Percentiles rank a stretch among this genome's conserved stretches.
phyloP scores from a whole-genome alignment of 2,888 invertebrate species.

The Aricia artaxerxes region DNA sequence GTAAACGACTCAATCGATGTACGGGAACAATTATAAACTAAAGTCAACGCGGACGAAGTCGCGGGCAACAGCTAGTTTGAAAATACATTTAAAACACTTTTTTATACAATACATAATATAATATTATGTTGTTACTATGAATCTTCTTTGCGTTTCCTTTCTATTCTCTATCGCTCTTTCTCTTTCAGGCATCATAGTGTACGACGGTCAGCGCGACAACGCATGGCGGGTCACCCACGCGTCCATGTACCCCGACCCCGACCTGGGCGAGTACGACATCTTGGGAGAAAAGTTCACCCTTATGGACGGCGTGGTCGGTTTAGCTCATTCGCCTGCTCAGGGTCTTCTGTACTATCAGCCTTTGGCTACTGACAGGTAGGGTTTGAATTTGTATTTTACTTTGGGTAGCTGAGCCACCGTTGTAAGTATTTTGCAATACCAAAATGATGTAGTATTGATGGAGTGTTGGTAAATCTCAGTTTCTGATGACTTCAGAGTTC shows the following conservation, averaged over 20 bases:
- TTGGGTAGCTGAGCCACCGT: too few species aligned
- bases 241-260: conserved; percentile 92
- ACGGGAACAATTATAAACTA: too few species aligned
- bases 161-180: background rate
- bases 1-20: too few species aligned
- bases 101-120: too few species aligned
- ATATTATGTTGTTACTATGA: background rate
- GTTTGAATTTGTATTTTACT: background rate
- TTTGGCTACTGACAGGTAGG: conserved; percentile 84
- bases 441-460: too few species aligned
- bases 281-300: conserved; percentile 85
- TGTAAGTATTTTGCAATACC: too few species aligned
- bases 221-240: conserved; percentile 91
- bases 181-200: conserved; percentile 74
- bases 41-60: too few species aligned
- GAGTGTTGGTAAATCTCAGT: too few species aligned
- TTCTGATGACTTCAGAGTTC: too few species aligned
- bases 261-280: conserved; percentile 87
- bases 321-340: conserved; percentile 84
- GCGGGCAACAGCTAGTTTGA: too few species aligned
- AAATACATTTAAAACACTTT: too few species aligned
- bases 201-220: conserved; percentile 86
- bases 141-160: background rate
- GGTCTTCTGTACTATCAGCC: conserved; percentile 86
- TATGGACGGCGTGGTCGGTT: conserved; percentile 87